Conservation (phyloP, 2,113 vertebrate genomes). For the Rutilus rutilus region DNA sequence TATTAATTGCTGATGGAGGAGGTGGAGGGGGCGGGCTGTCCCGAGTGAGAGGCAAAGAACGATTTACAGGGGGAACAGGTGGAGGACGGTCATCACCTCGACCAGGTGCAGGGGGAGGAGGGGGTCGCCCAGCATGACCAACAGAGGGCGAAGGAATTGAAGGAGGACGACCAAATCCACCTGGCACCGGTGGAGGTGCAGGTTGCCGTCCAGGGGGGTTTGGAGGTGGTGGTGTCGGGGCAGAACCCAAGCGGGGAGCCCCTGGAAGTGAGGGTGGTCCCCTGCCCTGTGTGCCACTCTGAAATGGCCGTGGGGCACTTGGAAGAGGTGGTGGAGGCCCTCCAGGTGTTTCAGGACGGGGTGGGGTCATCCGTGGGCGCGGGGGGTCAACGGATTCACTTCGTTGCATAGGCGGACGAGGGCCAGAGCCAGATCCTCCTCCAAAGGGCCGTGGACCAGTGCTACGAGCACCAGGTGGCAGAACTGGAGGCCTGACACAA, state of each 20-base stretch:
- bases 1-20: slow-evolving; percentile 75
- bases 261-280: slow-evolving; percentile 74
- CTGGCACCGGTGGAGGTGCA: slow-evolving; percentile 68
- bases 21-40: slow-evolving; percentile 77
- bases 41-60: slow-evolving; percentile 75
- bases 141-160: slow-evolving; percentile 58
- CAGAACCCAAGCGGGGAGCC: slow-evolving; percentile 67
- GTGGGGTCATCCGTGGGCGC: slow-evolving; percentile 75
- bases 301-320: slow-evolving; percentile 82
- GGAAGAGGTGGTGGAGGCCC: slow-evolving; percentile 82
- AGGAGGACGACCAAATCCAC: slow-evolving; percentile 59
- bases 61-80: slow-evolving; percentile 71
- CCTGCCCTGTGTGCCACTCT: slow-evolving; percentile 72
- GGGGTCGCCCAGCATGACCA: slow-evolving; percentile 72
- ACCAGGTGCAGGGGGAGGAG: slow-evolving; percentile 75
- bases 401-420: slow-evolving; percentile 69
- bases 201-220: slow-evolving; percentile 73
- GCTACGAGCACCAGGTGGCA: slow-evolving; percentile 85
- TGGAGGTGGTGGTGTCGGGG: slow-evolving; percentile 69
- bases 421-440: slow-evolving; percentile 54
- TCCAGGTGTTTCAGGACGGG: slow-evolving; percentile 76
- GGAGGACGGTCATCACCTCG: slow-evolving; percentile 80
- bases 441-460: slow-evolving; percentile 79
- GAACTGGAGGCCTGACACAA: slow-evolving; percentile 78
- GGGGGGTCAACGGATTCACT: slow-evolving; percentile 74